phyloP scores from a whole-genome alignment of 2,888 invertebrate genomes.

The Muschampia plurimacula region DNA sequence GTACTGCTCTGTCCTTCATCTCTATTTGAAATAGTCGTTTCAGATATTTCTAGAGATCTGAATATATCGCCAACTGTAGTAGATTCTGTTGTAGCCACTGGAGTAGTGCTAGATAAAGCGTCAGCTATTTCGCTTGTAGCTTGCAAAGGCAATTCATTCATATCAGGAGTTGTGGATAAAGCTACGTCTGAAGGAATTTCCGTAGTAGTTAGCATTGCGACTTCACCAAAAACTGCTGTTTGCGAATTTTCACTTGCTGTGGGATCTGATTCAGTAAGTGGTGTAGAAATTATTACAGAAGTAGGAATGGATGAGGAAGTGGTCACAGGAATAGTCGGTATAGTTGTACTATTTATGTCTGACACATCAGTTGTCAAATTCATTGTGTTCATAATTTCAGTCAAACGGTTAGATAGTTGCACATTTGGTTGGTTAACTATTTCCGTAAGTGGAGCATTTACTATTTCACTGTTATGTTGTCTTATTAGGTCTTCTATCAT shows the following conservation, averaged over 20 bases:
- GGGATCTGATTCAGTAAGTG: conserved; percentile 47
- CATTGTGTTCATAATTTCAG: conserved; percentile 73
- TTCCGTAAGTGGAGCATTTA: conserved; percentile 67
- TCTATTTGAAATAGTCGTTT: conserved; percentile 28
- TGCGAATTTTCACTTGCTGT: conserved; percentile 38
- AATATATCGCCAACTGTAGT: conserved; percentile 39
- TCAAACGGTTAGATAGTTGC: conserved; percentile 68
- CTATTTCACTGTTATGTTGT: conserved; percentile 76
- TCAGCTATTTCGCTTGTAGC: conserved; percentile 46
- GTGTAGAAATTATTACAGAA: conserved; percentile 49
- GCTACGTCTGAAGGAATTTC: conserved; percentile 38
- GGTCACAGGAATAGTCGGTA: conserved; percentile 50
- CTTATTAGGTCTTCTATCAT: conserved; percentile 81
- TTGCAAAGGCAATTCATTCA: conserved; percentile 40
- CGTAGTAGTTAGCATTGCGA: conserved; percentile 31
- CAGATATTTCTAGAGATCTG: conserved; percentile 34
- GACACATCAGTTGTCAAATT: conserved; percentile 50
- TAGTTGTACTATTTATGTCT: conserved; percentile 48
- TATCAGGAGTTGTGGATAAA: conserved; percentile 22
- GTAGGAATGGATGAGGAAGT: conserved; percentile 53
- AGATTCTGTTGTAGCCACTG: conserved; percentile 37
- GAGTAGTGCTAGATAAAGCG: conserved; percentile 43
- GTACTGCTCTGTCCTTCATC: conserved; percentile 50
- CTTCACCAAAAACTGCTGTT: conserved; percentile 40
- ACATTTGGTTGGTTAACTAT: conserved; percentile 60